phyloP scores from a whole-genome alignment of 2,113 vertebrate species.

The Aplodontia rufa region DNA sequence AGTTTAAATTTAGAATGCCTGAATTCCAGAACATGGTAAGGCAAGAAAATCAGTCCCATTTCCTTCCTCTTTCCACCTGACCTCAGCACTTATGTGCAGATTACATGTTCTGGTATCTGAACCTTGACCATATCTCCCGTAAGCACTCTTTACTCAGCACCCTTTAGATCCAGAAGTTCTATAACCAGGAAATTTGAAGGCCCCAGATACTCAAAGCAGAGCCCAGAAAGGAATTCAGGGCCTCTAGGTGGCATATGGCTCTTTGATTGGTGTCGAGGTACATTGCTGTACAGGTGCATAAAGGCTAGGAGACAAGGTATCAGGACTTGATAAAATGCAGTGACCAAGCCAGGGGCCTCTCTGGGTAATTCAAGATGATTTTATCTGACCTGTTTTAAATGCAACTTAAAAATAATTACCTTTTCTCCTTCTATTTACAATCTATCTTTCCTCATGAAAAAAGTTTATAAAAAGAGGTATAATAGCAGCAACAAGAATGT shows the following conservation, averaged over 20 bases:
- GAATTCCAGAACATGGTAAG: neutral
- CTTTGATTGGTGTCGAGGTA: neutral
- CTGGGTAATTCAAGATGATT: neutral
- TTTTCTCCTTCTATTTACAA: neutral
- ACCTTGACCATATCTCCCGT: neutral
- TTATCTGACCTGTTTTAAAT: neutral
- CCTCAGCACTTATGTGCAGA: neutral
- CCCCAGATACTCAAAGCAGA: neutral
- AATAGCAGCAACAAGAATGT: constrained; percentile 3
- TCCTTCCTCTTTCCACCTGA: neutral
- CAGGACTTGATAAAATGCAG: neutral
- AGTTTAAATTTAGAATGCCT: neutral
- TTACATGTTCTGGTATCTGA: neutral
- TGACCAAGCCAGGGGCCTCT: too few species aligned
- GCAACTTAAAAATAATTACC: neutral
- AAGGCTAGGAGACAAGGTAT: neutral
- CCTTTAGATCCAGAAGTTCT: neutral
- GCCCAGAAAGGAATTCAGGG: neutral
- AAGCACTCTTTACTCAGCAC: neutral
- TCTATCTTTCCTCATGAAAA: neutral
- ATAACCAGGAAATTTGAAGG: neutral
- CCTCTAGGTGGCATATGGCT: neutral
- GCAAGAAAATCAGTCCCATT: neutral
- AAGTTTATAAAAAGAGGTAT: neutral
- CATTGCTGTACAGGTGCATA: neutral